Base-by-base conservation (phyloP, 2,888 invertebrate genomes). In the Trissoscelio sp. region DNA sequence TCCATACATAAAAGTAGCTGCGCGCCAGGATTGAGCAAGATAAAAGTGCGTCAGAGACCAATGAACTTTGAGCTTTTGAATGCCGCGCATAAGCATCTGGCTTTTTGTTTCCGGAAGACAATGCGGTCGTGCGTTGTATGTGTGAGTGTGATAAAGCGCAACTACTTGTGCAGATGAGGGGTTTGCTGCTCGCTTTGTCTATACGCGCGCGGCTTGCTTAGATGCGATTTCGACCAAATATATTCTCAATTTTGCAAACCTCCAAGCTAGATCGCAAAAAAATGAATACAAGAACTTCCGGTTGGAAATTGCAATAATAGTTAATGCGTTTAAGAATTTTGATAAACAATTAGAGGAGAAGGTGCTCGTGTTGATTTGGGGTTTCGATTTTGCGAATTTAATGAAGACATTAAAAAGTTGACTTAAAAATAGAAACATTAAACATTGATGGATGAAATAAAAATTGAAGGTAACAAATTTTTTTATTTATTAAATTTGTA, bases 31-130 rank as follows among this genome's bases (percentile, higher is more conserved):
- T 37, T 7, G 12, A 53, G 46, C 16, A 12, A 22, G 28, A 44
- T 28, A 55, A 69, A 51, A 69, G 57, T 39, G 57, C 69, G 44
- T 42, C 55, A 18, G 46, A 39, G 69, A 69, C 69, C 69, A 44
- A 55, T 69, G 69, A 69, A 69, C 69, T 69, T 69, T 55, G 69
- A 69, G 57, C 69, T 57, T 69, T 57, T 69, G 57, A 69, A 69
- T 57, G 55, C 46, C 57, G 12, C 42, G 34, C 57, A 57, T 57
- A 69, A 69, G 69, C 57, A 46, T 18, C 44, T 20, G 31, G 69
- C 69, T 69, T 69, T 69, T 69, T 69, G 69, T 69, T 69, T 31
- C 20, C 46, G 46, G 24, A 24, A 60, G 46, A 72, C 70, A 72
- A 72, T 48, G 28, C 58, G 34, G 48, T 12, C 70, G 18, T 34